Base-by-base conservation (phyloP, 2,888 invertebrate species). In the Scelioninae gen. 1 region DNA sequence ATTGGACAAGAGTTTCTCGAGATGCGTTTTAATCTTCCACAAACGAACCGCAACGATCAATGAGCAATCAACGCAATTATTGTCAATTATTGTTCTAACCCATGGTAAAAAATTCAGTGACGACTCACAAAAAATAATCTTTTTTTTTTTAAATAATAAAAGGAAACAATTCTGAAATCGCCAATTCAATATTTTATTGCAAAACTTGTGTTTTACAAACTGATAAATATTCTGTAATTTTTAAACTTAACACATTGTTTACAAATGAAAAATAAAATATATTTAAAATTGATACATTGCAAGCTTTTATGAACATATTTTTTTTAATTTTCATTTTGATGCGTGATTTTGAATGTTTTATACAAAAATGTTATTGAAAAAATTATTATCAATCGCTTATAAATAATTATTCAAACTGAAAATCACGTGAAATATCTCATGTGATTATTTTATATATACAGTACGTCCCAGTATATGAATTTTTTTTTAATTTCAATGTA, bases 1-100 rank as follows among this genome's bases (percentile, higher is more conserved):
- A 91, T 91, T 91, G 90, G 90, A 89, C 90, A 83, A 91, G 89
- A 88, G 90, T 76, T 87, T 83, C 88, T 89, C 82, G 85, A 87
- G 85, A 84, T 86, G 78, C 81, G 76, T 84, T 87, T 85, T 85
- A 87, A 86, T 85, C 83, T 84, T 66, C 84, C 68, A 68, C 78
- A 84, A 84, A 80, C 63, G 80, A 82, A 83, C 81, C 82, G 53
- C 75, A 56, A 75, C 81, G 77, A 85, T 75, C 80, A 69, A 34
- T 84, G 83, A 79, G 86, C 87, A 86, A 88, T 88, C 88, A 85
- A 84, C 84, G 84, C 83, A 83, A 85, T 86, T 85, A 79, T 82
- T 60, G 47, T 29, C 84, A 78, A 83, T 87, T 84, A 83, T 84
- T 43, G 53, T 82, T 68, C 49, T 60, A 49, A 34, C 55, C 40